Base-by-base conservation (phyloP, 2,113 vertebrate genomes). In the Takifugu bimaculatus region DNA sequence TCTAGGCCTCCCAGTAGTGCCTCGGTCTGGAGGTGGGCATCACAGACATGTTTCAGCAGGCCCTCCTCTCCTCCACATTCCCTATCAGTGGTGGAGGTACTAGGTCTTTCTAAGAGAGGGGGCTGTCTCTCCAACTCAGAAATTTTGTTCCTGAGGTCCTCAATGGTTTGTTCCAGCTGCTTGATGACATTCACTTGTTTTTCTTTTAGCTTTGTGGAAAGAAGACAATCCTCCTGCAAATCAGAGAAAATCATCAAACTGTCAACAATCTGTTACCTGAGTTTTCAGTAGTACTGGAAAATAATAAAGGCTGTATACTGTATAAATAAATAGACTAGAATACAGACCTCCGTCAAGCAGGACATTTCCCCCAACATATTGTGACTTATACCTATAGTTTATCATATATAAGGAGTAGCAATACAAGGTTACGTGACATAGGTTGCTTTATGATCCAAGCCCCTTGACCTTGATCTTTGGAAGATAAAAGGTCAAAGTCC, bases 161-260 rank as follows among this genome's bases (percentile, higher is more conserved):
- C 95, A 20, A 99, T 99, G 15, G 97, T 99, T 88, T 94, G 94
- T 44, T 98, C 97, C 72, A 98, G 91, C 70, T 93, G 93, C 65
- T 95, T 94, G 71, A 99, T 99, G 25, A 97, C 93, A 14, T 81
- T 93, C 5, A 93, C 80, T 7, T 94, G 94, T 59, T 95, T 95
- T 70, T 95, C 94, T 65, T 92, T 92, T 60, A 92, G 79, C 44
- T 82, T 87, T 3, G 79, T 60, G 1, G 89, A 78, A 29, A 84
- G 89, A 42, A 87, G 51, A 3, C 28, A 79, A n/a, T 91, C 89
- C 53, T 88, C 89, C 91, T 93, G 63, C 6, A 63, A 54, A 44
- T 6, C 55, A 53, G 4, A 32, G 7, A 25, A 29, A 53, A 50
- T 15, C 35, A 47, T 47, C 13, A 47, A 47, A 13, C 13, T 47